Conservation (phyloP, 2,888 invertebrate genomes). For the Gastracanthus pulcherrimus region DNA sequence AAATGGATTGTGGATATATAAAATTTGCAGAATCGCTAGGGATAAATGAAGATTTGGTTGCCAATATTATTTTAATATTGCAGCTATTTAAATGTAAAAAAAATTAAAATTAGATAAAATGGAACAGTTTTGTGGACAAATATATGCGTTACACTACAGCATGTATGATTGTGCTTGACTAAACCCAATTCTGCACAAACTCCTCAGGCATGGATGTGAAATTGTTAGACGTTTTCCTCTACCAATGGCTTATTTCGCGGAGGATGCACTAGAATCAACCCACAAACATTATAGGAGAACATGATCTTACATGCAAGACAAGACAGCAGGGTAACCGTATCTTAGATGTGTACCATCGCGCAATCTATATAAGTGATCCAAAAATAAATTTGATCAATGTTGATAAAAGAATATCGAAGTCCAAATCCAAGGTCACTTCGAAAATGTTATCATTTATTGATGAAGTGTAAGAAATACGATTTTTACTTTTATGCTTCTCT, state of each 20-base stretch:
- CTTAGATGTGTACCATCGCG: too few relatives aligned
- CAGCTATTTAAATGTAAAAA: not conserved
- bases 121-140: not conserved
- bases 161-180: constrained; percentile 14
- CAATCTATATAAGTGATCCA: too few relatives aligned
- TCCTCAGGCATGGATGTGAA: constrained; percentile 17
- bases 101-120: not conserved
- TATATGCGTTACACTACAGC: not conserved
- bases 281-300: constrained; percentile 12
- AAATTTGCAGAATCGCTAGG: constrained; percentile 2
- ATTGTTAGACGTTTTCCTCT: constrained; percentile 6
- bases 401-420: too few relatives aligned
- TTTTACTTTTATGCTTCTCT: too few relatives aligned
- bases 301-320: not conserved
- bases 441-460: too few relatives aligned
- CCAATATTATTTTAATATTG: not conserved
- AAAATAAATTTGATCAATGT: too few relatives aligned
- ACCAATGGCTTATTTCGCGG: constrained; percentile 18
- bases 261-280: constrained; percentile 16
- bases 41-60: not conserved
- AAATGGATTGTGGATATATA: not conserved
- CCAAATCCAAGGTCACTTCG: too few relatives aligned
- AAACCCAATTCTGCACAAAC: constrained; percentile 18
- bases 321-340: not conserved
- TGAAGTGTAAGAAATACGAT: too few relatives aligned